These are phyloP conservation scores for Cephus pulcher DNA, from an alignment of 2,888 invertebrate species.

Conservation along the genomic window DNA sequence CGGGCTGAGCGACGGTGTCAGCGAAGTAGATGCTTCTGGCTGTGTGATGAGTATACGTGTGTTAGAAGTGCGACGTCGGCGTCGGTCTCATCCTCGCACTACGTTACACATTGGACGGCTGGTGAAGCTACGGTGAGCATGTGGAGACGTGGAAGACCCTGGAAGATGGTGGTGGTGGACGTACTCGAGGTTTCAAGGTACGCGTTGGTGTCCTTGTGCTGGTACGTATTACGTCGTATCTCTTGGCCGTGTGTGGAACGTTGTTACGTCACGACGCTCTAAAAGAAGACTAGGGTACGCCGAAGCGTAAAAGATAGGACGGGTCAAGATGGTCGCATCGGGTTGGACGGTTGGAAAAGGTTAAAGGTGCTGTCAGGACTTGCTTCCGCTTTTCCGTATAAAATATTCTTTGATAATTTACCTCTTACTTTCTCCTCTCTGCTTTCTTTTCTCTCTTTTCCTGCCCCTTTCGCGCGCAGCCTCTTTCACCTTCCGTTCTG, in stretches of 20 bases:
- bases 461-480: background rate
- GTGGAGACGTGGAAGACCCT: background rate
- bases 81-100: background rate
- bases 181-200: background rate
- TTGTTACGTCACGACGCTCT: conserved; percentile 47
- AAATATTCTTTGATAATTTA: background rate
- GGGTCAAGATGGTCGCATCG: conserved; percentile 57
- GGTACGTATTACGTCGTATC: background rate
- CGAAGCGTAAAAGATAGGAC: conserved; percentile 44
- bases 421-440: background rate
- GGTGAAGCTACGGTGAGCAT: background rate
- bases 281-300: conserved; percentile 43
- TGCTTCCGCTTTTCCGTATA: background rate
- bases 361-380: conserved; percentile 17
- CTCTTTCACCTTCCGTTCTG: background rate
- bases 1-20: conserved; percentile 40
- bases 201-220: background rate
- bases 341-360: conserved; percentile 29
- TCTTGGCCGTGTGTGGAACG: conserved; percentile 6
- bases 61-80: background rate
- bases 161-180: background rate
- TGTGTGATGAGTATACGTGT: background rate
- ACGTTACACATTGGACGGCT: background rate
- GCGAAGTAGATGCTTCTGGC: conserved; percentile 6
- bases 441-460: background rate